Base-by-base conservation (phyloP, 2,888 invertebrate species). In the Pachliopta kotzebuea region DNA sequence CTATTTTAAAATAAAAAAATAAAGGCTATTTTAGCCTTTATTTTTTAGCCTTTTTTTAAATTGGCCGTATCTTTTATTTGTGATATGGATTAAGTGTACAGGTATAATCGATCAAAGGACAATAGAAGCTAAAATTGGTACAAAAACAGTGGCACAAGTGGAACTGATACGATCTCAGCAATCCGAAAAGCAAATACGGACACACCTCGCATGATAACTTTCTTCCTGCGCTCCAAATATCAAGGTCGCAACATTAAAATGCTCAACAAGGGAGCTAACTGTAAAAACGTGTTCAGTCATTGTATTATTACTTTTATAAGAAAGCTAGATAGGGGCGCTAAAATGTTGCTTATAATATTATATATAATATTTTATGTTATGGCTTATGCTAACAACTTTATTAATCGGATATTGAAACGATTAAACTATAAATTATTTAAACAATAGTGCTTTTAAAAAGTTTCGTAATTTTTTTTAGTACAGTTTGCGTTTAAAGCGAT, bases 261-360 rank as follows among this genome's bases (percentile, higher is more conserved):
- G 74, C 72, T 76, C 73, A 71, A 74, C 76, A 74, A 69, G 59
- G 77, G 71, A 65, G 17, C 74, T 87, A 88, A 87, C 88, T 82
- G 88, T 88, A 82, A 73, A 83, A 78, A 77, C 83, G 67, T 77
- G 83, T 83, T 82, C 77, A 76, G 78, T 75, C 76, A 78, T 76
- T 76, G 78, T 77, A 79, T 75, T 75, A 76, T 76, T 74, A 76
- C 68, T 70, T 67, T 66, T 74, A 74, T 72, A 73, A 70, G 75
- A 78, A 77, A 77, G 74, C 76, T 77, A 77, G 75, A 70, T 65
- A 70, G 70, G 69, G 73, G 70, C 70, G 69, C 72, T 71, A 73
- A 73, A 74, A 74, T 70, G 66, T 57, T 55, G 62, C 68, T 54
- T 60, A 29, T 54, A n/a, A n/a, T n/a, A n/a, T n/a, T n/a, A n/a